Percentiles rank a stretch among this genome's conserved stretches.
Evolutionary conservation across 2,797 vertebrate species (phyloP).

Genomic region (Diglossa cyanea): DNA sequence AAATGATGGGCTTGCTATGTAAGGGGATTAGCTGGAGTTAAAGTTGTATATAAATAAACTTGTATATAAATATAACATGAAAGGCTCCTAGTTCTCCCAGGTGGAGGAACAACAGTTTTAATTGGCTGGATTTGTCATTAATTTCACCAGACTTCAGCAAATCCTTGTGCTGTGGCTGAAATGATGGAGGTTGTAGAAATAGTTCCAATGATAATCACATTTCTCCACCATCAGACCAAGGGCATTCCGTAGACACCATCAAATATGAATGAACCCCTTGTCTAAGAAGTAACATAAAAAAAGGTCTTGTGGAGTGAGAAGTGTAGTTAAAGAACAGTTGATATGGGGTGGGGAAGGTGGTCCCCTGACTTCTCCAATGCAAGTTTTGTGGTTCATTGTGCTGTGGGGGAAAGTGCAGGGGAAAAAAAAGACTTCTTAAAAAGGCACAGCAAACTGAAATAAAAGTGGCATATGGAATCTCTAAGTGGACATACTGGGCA

Average conservation of each 20-base stretch:
- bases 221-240: background rate
- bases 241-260: background rate
- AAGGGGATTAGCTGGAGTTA: background rate
- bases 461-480: background rate
- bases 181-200: background rate
- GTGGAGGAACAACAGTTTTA: background rate
- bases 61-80: background rate
- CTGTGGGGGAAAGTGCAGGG: background rate
- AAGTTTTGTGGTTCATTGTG: background rate
- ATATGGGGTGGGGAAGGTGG: background rate
- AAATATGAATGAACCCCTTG: background rate
- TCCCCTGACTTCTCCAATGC: background rate
- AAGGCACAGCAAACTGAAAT: background rate
- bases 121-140: background rate
- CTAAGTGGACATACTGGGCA: background rate
- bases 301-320: background rate
- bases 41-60: background rate
- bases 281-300: background rate
- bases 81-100: background rate
- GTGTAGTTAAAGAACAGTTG: background rate
- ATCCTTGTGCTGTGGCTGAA: background rate
- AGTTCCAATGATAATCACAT: background rate
- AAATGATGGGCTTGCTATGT: background rate
- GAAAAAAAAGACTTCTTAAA: background rate
- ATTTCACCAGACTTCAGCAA: background rate